Conservation (phyloP, 2,797 vertebrate species). For the Gallinago nigripennis region DNA sequence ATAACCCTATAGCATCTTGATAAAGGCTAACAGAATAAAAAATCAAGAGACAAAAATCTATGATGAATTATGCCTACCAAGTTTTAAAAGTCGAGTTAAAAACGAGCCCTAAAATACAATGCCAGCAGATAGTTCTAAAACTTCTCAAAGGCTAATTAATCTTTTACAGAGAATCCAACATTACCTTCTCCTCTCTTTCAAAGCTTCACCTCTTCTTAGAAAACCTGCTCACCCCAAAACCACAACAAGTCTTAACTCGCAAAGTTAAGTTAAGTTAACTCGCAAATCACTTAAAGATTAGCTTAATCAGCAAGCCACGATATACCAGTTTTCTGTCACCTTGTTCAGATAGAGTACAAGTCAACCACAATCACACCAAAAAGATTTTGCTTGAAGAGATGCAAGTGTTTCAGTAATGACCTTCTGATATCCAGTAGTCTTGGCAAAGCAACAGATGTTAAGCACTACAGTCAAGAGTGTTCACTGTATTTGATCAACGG, state of each 20-base stretch:
- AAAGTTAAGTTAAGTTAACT: neutral
- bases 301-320: neutral
- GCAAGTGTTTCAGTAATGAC: neutral
- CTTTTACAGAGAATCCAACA: neutral
- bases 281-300: neutral
- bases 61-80: neutral
- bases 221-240: neutral
- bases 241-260: neutral
- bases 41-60: neutral
- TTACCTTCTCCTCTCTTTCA: neutral
- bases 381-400: neutral
- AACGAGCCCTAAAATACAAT: neutral
- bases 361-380: neutral
- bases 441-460: neutral
- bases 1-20: neutral
- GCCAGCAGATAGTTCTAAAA: neutral
- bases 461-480: neutral
- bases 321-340: neutral
- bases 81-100: neutral
- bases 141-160: neutral
- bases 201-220: neutral
- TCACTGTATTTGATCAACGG: neutral
- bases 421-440: neutral
- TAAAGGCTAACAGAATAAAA: neutral
- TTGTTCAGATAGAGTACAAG: neutral